Percentiles rank a stretch among this genome's conserved stretches.
Conservation (phyloP, 2,888 invertebrate species). For the Ditula angustiorana region DNA sequence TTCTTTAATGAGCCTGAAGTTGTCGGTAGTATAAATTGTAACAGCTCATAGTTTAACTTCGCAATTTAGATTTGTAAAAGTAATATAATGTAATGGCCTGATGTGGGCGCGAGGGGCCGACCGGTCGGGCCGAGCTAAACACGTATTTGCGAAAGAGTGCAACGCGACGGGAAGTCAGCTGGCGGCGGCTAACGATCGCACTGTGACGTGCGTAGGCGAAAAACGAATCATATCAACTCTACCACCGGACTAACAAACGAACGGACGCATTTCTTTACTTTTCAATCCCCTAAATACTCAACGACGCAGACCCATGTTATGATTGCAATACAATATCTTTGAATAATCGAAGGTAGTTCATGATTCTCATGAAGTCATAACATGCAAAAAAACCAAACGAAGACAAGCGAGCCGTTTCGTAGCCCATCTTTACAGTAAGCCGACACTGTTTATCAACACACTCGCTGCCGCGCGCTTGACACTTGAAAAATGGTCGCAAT, state of each 20-base stretch:
- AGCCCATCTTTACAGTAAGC: slow-evolving; percentile 66
- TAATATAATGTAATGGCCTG: background rate
- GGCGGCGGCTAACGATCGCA: slow-evolving; percentile 52
- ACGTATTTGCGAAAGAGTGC: slow-evolving; percentile 64
- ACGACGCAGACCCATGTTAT: background rate
- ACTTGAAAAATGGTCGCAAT: slow-evolving; percentile 63
- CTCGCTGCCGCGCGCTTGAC: slow-evolving; percentile 57
- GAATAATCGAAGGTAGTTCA: slow-evolving; percentile 57
- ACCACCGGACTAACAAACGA: slow-evolving; percentile 26
- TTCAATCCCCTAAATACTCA: slow-evolving; percentile 49
- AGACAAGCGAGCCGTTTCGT: slow-evolving; percentile 52
- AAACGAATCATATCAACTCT: slow-evolving; percentile 34
- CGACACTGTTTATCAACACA: slow-evolving; percentile 82
- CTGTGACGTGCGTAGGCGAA: slow-evolving; percentile 42
- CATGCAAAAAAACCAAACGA: slow-evolving; percentile 57
- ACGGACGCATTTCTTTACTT: slow-evolving; percentile 41
- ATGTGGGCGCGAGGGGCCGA: slow-evolving; percentile 4
- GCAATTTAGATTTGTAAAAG: background rate
- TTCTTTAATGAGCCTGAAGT: background rate
- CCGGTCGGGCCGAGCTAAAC: slow-evolving; percentile 47
- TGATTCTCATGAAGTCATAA: slow-evolving; percentile 56
- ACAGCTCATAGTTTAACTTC: slow-evolving; percentile 24
- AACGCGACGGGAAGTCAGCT: slow-evolving; percentile 69
- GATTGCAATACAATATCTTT: background rate
- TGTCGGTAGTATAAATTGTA: slow-evolving; percentile 19